Base-by-base conservation (phyloP, 2,113 vertebrate species). In the Pseudorasbora parva region DNA sequence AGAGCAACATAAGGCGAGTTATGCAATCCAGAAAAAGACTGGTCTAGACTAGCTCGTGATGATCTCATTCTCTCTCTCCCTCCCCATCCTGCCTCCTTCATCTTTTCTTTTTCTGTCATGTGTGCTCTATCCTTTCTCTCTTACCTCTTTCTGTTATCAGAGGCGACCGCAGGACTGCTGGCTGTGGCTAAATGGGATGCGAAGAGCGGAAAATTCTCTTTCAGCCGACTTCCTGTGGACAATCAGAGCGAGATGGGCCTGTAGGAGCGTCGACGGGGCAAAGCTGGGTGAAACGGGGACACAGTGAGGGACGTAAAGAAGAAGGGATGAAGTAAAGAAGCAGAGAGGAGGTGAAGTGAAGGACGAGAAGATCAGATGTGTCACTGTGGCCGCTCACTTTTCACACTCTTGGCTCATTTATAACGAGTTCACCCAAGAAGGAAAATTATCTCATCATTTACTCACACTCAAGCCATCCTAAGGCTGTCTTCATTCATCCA, bases 171-270 rank as follows among this genome's bases (percentile, higher is more conserved):
- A 74, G 72, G 27, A 90, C 90, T 88, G 88, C 91, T 71, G 85
- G 89, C 89, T 90, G 90, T 87, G 89, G 88, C 90, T 91, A 93
- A 93, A 92, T 91, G 91, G 89, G 89, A 93, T 86, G 90, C 89
- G 89, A 92, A 92, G 91, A 93, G 87, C 82, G 79, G 89, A 93
- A 94, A 91, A 94, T 92, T 91, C 86, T 88, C 90, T 91, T 92
- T 92, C 88, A 92, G 90, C 60, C 23, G 87, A 92, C 89, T 87
- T 90, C 88, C 92, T 86, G 82, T 90, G 88, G 90, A 92, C 90
- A 90, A 91, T 83, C 49, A 30, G 85, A 83, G 86, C 85, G 86
- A 88, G 87, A 74, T 75, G 64, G 86, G 85, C 81, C 87, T 75
- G 79, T 33, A 78, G 80, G 84, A 71, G 68, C 68, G 2, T 0